phyloP scores from a whole-genome alignment of 2,888 invertebrate genomes.

The Sarcophaga subvicina region DNA sequence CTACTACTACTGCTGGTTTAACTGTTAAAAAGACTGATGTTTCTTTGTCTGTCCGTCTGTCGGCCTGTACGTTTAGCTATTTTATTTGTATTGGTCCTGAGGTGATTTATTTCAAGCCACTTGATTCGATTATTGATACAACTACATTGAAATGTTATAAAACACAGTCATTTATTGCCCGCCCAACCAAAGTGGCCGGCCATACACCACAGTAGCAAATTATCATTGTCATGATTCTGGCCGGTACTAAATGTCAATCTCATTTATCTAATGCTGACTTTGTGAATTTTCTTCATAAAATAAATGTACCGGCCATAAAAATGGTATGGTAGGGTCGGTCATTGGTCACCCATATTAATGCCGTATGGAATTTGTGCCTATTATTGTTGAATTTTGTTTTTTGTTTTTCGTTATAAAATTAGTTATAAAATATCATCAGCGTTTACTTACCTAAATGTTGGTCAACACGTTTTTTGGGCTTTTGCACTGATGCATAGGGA shows the following conservation, averaged over 20 bases:
- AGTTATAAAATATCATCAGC: not conserved
- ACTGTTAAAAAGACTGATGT: conserved; percentile 7
- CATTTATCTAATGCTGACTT: conserved; percentile 51
- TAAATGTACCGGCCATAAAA: not conserved
- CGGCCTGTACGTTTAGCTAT: not conserved
- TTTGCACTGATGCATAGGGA: conserved; percentile 94
- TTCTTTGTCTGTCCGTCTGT: not conserved
- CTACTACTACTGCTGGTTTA: not conserved
- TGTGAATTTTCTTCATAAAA: conserved; percentile 12
- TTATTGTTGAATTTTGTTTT: too few species aligned
- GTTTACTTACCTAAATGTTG: conserved; percentile 90
- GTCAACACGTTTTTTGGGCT: conserved; percentile 93
- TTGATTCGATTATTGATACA: conserved; percentile 1
- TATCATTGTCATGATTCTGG: not conserved
- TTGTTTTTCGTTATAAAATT: too few species aligned
- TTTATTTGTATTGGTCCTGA: conserved; percentile 21
- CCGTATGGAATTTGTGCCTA: too few species aligned
- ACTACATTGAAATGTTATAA: conserved; percentile 23
- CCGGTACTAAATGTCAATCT: conserved; percentile 58
- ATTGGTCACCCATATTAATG: conserved; percentile 19
- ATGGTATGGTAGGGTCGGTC: not conserved
- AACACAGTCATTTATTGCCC: conserved; percentile 17
- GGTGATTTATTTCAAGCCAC: conserved; percentile 58
- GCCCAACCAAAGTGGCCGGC: not conserved
- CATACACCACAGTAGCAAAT: not conserved